Evolutionary conservation across 2,888 invertebrate species (phyloP).

Genomic region (Trissolcus japonicus): DNA sequence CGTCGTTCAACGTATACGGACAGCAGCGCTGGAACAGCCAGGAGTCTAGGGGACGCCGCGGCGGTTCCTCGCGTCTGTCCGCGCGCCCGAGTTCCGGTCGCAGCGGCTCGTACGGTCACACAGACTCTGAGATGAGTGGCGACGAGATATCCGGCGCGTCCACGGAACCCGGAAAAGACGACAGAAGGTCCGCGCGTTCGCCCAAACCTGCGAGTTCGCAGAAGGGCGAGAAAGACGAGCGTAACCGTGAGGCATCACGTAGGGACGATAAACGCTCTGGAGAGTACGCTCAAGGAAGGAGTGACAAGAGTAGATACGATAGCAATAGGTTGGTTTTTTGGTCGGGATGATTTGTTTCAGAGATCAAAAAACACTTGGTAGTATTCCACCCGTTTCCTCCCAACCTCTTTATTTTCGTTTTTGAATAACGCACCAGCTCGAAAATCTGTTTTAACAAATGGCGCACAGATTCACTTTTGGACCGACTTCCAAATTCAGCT

Average conservation of each 20-base stretch:
- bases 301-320: conserved; percentile 68
- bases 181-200: conserved; percentile 79
- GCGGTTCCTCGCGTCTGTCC: conserved; percentile 71
- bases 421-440: neutral
- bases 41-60: conserved; percentile 75
- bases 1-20: conserved; percentile 71
- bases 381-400: too few relatives aligned
- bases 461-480: too few relatives aligned
- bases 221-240: conserved; percentile 80
- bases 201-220: conserved; percentile 74
- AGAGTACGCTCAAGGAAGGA: conserved; percentile 65
- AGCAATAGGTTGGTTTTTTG: conserved; percentile 42
- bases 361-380: conserved; percentile 11
- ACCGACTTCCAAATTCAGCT: too few relatives aligned
- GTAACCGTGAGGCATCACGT: conserved; percentile 77
- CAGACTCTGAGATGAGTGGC: conserved; percentile 86
- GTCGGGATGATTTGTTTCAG: neutral
- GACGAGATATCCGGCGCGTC: conserved; percentile 81
- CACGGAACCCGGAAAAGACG: conserved; percentile 79
- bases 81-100: conserved; percentile 72
- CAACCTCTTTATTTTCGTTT: conserved; percentile 5
- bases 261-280: conserved; percentile 68
- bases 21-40: conserved; percentile 78
- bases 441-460: too few relatives aligned
- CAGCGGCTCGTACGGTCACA: conserved; percentile 78